These are phyloP conservation scores for Euspilapteryx auroguttella DNA, from an alignment of 2,888 invertebrate genomes.

Conservation along the genomic window DNA sequence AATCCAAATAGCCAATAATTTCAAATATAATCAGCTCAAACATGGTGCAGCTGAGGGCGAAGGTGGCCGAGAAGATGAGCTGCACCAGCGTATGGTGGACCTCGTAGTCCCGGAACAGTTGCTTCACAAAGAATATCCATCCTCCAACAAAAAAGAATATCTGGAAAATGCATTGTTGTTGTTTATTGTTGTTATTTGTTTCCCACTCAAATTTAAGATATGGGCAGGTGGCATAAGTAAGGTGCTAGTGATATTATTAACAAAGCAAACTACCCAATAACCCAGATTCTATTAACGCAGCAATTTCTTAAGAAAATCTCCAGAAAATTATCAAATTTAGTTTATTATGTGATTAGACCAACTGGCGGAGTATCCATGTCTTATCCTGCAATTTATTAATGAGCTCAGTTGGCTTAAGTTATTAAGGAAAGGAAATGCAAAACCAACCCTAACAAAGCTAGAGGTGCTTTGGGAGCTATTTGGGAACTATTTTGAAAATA, in stretches of 20 bases:
- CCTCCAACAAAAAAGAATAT: slow-evolving; percentile 93
- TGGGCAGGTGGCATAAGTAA: neutral
- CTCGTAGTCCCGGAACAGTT: slow-evolving; percentile 96
- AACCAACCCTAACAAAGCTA: too few relatives aligned
- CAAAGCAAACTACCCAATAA: too few relatives aligned
- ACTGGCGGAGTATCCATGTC: too few relatives aligned
- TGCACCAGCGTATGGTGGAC: slow-evolving; percentile 93
- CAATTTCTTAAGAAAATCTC: too few relatives aligned
- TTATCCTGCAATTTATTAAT: too few relatives aligned
- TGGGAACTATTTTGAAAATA: too few relatives aligned
- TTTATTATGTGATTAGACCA: too few relatives aligned
- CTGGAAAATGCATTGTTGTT: slow-evolving; percentile 53
- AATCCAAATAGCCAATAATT: slow-evolving; percentile 90
- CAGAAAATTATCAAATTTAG: too few relatives aligned
- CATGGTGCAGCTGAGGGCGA: slow-evolving; percentile 97
- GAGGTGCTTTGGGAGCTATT: too few relatives aligned
- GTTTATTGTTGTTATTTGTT: neutral
- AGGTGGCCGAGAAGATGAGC: slow-evolving; percentile 93
- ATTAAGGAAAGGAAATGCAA: too few relatives aligned
- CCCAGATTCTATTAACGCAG: too few relatives aligned
- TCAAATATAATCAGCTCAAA: slow-evolving; percentile 99
- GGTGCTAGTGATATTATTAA: neutral
- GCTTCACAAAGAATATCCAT: slow-evolving; percentile 98
- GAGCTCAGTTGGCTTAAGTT: too few relatives aligned
- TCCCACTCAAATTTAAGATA: neutral